Base-by-base conservation (phyloP, 1,140 invertebrate genomes). In the Chironomus striatipennis region DNA sequence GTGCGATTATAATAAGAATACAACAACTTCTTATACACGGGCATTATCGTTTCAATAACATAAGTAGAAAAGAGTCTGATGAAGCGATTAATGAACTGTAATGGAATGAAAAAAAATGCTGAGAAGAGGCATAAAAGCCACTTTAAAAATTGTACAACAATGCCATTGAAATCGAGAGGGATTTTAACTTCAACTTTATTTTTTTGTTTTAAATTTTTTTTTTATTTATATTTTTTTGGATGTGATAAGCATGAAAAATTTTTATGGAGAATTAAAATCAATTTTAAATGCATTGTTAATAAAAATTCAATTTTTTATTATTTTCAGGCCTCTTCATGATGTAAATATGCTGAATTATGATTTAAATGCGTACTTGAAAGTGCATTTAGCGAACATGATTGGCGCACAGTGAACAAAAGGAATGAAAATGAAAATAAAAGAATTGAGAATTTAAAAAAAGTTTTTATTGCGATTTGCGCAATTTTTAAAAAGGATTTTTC, bases 11-110 rank as follows among this genome's bases (percentile, higher is more conserved):
- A n/a, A 57, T 57, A 34, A 34, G 24, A 34, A 34, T 34, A 34
- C 24, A 34, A 34, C 24, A 34, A 34, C 24, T 34, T 34, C 24
- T 34, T 34, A 34, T 34, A 34, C 24, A 34, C 24, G 24, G 24
- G 24, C 24, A 34, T 34, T 34, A 34, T 34, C 24, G 24, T 34
- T 34, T 34, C 24, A 34, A 34, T 34, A 34, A 34, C 24, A 34
- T 34, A 34, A 34, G 24, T 34, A 34, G 24, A 34, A 34, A 34
- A 34, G 24, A 34, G 24, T 34, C n/a, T 57, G 47, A 57, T 57
- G 47, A 57, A 57, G 47, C 47, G 47, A 57, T 57, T 57, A 57
- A 57, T 57, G 47, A 57, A 57, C 47, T 57, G 47, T 57, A 57
- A 57, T 57, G 47, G 47, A 34, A 57, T 57, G 15, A 57, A 12